A percentile compares a stretch with the other conserved stretches of the same genome.
Conservation (phyloP, 1,140 invertebrate genomes). For the Cydia pomonella region DNA sequence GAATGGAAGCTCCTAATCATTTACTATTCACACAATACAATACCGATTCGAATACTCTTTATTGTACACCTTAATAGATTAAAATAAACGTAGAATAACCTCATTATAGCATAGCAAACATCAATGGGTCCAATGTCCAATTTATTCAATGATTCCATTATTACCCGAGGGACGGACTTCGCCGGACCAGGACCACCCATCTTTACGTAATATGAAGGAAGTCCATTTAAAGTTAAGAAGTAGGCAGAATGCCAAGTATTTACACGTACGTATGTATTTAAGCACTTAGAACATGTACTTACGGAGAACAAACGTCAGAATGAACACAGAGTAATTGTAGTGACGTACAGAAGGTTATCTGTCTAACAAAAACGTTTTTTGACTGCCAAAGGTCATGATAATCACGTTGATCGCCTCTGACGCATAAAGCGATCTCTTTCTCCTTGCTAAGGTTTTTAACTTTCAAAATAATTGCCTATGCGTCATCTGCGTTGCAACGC, state of each 20-base stretch:
- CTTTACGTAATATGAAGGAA: conserved; percentile 14
- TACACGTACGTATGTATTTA: no score
- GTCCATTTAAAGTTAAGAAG: not conserved
- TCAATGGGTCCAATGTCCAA: not conserved
- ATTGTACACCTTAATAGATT: no score
- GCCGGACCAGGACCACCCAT: not conserved
- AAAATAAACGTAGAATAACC: not conserved
- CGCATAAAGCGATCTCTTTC: not conserved
- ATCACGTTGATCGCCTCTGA: not conserved
- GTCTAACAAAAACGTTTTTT: not conserved
- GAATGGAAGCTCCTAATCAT: not conserved
- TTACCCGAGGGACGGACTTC: conserved; percentile 1
- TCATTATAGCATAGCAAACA: conserved; percentile 6
- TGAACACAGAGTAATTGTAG: not conserved
- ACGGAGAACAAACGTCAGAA: not conserved
- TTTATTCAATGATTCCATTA: conserved; percentile 26
- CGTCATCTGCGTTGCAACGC: no score
- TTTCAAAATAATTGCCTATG: no score
- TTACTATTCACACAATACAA: not conserved
- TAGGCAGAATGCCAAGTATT: not conserved
- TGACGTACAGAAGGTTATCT: not conserved
- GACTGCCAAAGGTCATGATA: not conserved
- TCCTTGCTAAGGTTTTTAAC: not conserved
- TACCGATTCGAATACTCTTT: no score
- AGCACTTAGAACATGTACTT: not conserved